A percentile compares a stretch with the other conserved stretches of the same genome.
Evolutionary conservation across 2,113 vertebrate species (phyloP).

Genomic region (Microcebus murinus): DNA sequence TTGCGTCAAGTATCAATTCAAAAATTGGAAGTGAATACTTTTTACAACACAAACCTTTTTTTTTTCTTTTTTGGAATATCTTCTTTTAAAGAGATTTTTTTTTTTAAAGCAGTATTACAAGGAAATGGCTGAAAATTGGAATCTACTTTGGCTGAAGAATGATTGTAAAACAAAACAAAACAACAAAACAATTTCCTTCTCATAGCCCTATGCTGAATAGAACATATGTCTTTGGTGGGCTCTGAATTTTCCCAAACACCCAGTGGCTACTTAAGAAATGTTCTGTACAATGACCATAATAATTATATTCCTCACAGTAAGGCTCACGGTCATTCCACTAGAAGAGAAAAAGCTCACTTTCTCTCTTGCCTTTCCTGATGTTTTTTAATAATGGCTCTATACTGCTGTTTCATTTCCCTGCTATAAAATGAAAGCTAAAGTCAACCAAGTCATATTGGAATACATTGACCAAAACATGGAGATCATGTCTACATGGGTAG

Average conservation of each 20-base stretch:
- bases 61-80: constrained; percentile 28
- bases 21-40: constrained; percentile 63
- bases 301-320: background rate
- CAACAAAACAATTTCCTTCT: background rate
- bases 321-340: background rate
- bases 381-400: background rate
- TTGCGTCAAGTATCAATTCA: constrained; percentile 72
- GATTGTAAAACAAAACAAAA: background rate
- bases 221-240: background rate
- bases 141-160: constrained; percentile 52
- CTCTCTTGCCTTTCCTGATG: background rate
- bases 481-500: background rate
- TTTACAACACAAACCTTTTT: constrained; percentile 55
- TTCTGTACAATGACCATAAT: background rate
- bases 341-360: background rate
- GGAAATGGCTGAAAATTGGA: constrained; percentile 61
- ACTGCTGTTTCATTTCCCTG: background rate
- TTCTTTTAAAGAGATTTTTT: constrained; percentile 70
- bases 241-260: constrained; percentile 2
- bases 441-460: constrained; percentile 3
- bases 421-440: background rate
- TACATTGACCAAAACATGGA: background rate
- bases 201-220: background rate
- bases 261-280: background rate
- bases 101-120: constrained; percentile 41